Conservation (phyloP, 2,888 invertebrate genomes). For the Callyntrura guangdongensis region DNA sequence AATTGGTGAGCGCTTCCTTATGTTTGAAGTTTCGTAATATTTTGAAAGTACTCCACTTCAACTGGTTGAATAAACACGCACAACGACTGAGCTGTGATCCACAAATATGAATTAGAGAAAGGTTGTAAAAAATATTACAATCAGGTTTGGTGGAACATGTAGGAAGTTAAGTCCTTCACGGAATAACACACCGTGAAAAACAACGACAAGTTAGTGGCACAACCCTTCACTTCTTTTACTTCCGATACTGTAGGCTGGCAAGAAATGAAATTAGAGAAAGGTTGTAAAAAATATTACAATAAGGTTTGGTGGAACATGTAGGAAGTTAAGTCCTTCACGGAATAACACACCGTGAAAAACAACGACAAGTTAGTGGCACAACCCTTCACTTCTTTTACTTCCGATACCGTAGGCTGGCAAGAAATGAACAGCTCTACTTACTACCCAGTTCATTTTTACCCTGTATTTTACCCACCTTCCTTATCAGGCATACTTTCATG, state of each 20-base stretch:
- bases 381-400: neutral
- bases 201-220: neutral
- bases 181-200: too few species aligned
- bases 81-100: slow-evolving; percentile 20
- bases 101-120: slow-evolving; percentile 74
- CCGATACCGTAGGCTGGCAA: too few species aligned
- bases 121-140: slow-evolving; percentile 65
- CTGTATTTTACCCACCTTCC: too few species aligned
- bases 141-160: slow-evolving; percentile 55
- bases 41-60: neutral
- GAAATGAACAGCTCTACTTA: too few species aligned
- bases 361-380: neutral
- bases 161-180: too few species aligned
- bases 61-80: slow-evolving; percentile 28
- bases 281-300: slow-evolving; percentile 57
- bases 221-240: neutral
- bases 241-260: neutral
- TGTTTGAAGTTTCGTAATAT: slow-evolving; percentile 41
- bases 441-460: too few species aligned
- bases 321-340: too few species aligned
- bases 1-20: too few species aligned
- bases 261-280: neutral
- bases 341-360: too few species aligned
- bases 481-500: too few species aligned
- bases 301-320: slow-evolving; percentile 54